These are phyloP conservation scores for Ischnus inquisitorius DNA, from an alignment of 2,888 invertebrate genomes.

Conservation along the genomic window DNA sequence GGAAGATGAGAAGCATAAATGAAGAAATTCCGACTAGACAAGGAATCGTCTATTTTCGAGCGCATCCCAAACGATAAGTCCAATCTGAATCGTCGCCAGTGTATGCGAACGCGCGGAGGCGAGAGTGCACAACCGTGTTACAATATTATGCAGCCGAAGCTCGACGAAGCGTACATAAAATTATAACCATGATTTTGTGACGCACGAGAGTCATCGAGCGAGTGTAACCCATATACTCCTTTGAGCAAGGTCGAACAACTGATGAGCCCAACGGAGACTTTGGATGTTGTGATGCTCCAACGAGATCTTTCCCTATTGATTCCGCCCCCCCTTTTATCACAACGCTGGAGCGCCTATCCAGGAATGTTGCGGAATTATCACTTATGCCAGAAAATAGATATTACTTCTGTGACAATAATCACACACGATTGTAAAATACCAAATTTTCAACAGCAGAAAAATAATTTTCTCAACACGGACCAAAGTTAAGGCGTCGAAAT, in stretches of 20 bases:
- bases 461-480: too few relatives aligned
- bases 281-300: slow-evolving; percentile 19
- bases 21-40: slow-evolving; percentile 7
- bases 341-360: slow-evolving; percentile 9
- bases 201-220: slow-evolving; percentile 61
- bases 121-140: slow-evolving; percentile 22
- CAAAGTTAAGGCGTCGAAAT: too few relatives aligned
- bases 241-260: slow-evolving; percentile 60
- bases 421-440: neutral
- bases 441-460: too few relatives aligned
- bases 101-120: slow-evolving; percentile 20
- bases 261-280: slow-evolving; percentile 22
- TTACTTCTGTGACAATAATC: neutral
- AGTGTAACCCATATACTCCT: slow-evolving; percentile 64
- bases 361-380: slow-evolving; percentile 6
- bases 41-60: slow-evolving; percentile 15
- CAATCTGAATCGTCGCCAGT: neutral
- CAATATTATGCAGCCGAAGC: neutral
- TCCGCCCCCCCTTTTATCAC: slow-evolving; percentile 15
- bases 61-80: slow-evolving; percentile 4
- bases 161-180: slow-evolving; percentile 51
- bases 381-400: neutral
- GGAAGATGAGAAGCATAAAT: neutral
- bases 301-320: slow-evolving; percentile 7
- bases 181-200: slow-evolving; percentile 64